Conservation (phyloP, 2,797 vertebrate species). For the Tragelaphus eurycerus region DNA sequence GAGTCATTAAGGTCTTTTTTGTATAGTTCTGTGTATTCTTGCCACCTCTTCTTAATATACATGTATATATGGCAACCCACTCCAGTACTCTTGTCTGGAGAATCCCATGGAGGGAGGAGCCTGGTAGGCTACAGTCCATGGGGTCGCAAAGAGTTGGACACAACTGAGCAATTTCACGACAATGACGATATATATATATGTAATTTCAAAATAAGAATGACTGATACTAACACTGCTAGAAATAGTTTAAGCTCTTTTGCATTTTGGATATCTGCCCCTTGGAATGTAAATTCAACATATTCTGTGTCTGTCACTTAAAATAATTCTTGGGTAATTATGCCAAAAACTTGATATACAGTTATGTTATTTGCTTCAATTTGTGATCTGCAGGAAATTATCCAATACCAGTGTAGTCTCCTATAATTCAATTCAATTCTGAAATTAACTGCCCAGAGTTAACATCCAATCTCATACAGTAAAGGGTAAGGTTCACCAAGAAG, state of each 20-base stretch:
- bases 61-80: neutral
- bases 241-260: neutral
- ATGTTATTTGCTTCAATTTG: neutral
- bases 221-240: neutral
- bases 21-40: neutral
- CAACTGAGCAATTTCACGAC: too few relatives aligned
- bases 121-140: too few relatives aligned
- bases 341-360: neutral
- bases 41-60: neutral
- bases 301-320: neutral
- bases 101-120: too few relatives aligned
- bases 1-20: neutral
- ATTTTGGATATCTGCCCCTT: neutral
- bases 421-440: neutral
- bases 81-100: too few relatives aligned
- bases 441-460: neutral
- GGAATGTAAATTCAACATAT: neutral
- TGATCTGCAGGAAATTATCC: neutral
- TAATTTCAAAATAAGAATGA: neutral
- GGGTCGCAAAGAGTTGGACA: too few relatives aligned
- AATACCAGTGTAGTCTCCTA: neutral
- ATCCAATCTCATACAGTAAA: neutral
- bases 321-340: neutral
- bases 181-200: fast-evolving
- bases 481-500: neutral